Percentiles rank a stretch among this genome's conserved stretches.
phyloP scores from a whole-genome alignment of 2,888 invertebrate genomes.

The Trissolcus japonicus region DNA sequence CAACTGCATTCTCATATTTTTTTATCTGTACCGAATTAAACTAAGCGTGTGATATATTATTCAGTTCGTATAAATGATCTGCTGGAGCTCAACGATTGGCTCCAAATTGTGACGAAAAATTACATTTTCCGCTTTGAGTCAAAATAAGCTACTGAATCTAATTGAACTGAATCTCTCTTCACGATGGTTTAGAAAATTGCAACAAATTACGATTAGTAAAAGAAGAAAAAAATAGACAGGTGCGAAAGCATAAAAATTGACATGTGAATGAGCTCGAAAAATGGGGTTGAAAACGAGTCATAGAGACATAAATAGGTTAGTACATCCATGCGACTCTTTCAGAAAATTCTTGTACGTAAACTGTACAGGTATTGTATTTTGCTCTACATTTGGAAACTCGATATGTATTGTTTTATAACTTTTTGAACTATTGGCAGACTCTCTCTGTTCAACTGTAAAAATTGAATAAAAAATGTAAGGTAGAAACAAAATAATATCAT shows the following conservation, averaged over 20 bases:
- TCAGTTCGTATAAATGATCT: too few relatives aligned
- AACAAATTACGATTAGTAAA: neutral
- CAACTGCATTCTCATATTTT: too few relatives aligned
- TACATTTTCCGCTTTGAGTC: too few relatives aligned
- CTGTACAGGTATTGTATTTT: conserved; percentile 21
- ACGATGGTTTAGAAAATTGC: too few relatives aligned
- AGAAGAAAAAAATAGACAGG: neutral
- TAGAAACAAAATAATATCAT: neutral
- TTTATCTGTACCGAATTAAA: too few relatives aligned
- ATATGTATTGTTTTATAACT: conserved; percentile 16
- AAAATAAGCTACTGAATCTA: too few relatives aligned
- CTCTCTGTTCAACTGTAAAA: conserved; percentile 3
- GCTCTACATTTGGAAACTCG: conserved; percentile 32
- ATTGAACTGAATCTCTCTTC: too few relatives aligned
- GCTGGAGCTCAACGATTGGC: too few relatives aligned
- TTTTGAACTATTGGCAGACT: conserved; percentile 4
- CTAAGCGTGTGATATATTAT: too few relatives aligned
- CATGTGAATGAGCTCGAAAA: conserved; percentile 2
- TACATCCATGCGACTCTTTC: conserved; percentile 31
- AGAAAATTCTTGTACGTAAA: conserved; percentile 30
- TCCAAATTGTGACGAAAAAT: too few relatives aligned
- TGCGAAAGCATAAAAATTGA: conserved; percentile 9
- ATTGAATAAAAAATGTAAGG: conserved; percentile 12
- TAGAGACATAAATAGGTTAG: conserved; percentile 32
- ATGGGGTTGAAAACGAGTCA: conserved; percentile 27